phyloP scores from a whole-genome alignment of 2,113 vertebrate species.

The Zosterops japonicus region DNA sequence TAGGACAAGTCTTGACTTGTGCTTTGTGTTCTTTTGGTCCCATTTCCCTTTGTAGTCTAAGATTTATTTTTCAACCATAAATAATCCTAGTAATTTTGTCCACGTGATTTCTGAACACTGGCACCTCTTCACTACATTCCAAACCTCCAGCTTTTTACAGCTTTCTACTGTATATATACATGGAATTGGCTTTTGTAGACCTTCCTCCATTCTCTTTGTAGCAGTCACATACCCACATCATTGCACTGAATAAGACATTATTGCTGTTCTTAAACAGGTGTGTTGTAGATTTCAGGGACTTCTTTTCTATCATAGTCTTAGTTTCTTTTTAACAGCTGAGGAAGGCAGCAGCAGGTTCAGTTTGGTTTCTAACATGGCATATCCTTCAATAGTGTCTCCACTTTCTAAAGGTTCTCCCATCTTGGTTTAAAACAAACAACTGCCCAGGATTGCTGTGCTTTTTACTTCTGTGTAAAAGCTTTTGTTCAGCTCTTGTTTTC shows the following conservation, averaged over 20 bases:
- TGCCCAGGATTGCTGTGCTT: background rate
- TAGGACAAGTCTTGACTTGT: background rate
- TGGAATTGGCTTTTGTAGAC: background rate
- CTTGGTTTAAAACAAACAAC: background rate
- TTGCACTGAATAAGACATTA: background rate
- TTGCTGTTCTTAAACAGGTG: background rate
- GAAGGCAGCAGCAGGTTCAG: background rate
- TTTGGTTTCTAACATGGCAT: background rate
- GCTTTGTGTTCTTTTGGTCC: background rate
- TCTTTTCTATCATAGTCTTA: background rate
- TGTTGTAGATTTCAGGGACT: background rate
- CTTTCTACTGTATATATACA: background rate
- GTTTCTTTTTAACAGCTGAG: background rate
- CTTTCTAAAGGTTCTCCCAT: background rate
- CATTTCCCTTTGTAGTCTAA: background rate
- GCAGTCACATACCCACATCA: accelerated
- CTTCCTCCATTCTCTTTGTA: background rate
- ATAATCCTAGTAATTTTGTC: background rate
- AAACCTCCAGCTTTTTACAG: background rate
- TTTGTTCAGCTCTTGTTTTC: background rate
- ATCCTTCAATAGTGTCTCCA: background rate
- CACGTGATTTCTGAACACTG: background rate
- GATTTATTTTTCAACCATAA: background rate
- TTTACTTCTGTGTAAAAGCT: background rate
- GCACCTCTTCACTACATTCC: background rate